Percentiles rank a stretch among this genome's conserved stretches.
phyloP scores from a whole-genome alignment of 2,113 vertebrate genomes.

The Pedionomus torquatus region DNA sequence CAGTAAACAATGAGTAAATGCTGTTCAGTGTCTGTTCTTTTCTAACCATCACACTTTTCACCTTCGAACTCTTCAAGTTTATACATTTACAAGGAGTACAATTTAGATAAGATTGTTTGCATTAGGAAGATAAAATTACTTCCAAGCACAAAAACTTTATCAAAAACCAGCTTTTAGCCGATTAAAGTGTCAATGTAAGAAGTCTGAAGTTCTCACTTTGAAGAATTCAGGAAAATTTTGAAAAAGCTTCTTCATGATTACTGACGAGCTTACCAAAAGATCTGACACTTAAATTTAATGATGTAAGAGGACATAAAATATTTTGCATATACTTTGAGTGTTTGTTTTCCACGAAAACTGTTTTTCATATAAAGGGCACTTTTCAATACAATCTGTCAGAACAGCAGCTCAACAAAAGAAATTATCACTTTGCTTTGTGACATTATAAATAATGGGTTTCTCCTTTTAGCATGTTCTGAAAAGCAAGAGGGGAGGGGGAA shows the following conservation, averaged over 20 bases:
- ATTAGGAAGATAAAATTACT: slow-evolving; percentile 1
- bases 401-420: slow-evolving; percentile 48
- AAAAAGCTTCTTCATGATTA: slow-evolving; percentile 27
- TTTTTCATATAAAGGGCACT: slow-evolving; percentile 57
- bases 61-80: background rate
- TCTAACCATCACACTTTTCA: background rate
- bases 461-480: slow-evolving; percentile 56
- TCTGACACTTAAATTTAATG: slow-evolving; percentile 54
- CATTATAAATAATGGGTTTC: slow-evolving; percentile 57
- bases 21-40: background rate
- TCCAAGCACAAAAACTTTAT: background rate
- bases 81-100: background rate
- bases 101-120: background rate
- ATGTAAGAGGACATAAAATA: slow-evolving; percentile 58
- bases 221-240: slow-evolving; percentile 8
- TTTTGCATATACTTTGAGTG: slow-evolving; percentile 49
- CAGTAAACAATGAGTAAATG: background rate
- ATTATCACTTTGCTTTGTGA: slow-evolving; percentile 60
- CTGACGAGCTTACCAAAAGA: slow-evolving; percentile 42
- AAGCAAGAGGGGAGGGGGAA: background rate
- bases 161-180: background rate
- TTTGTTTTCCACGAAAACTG: slow-evolving; percentile 56
- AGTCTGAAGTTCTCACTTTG: background rate
- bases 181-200: background rate
- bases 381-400: slow-evolving; percentile 57